phyloP scores from a whole-genome alignment of 1,140 invertebrate species.

The Phthorimaea operculella region DNA sequence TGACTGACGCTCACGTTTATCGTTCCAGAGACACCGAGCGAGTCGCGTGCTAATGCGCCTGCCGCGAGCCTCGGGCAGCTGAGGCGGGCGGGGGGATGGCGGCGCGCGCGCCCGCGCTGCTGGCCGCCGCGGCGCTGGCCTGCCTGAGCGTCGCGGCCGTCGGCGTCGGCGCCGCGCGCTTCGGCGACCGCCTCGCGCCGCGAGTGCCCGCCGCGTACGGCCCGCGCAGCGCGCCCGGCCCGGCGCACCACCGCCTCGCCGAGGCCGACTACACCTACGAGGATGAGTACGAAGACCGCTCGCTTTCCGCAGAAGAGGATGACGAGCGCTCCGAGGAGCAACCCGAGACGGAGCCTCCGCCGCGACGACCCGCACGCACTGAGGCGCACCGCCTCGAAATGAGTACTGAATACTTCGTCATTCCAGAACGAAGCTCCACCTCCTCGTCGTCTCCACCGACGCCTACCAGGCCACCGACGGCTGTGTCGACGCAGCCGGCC shows the following conservation, averaged over 20 bases:
- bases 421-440: slow-evolving; percentile 65
- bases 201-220: slow-evolving; percentile 52
- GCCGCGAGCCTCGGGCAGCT: slow-evolving; percentile 37
- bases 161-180: slow-evolving; percentile 38
- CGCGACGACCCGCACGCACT: slow-evolving; percentile 53
- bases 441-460: slow-evolving; percentile 33
- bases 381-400: slow-evolving; percentile 74
- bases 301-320: slow-evolving; percentile 24
- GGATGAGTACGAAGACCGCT: slow-evolving; percentile 41
- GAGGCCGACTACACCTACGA: slow-evolving; percentile 40
- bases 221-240: slow-evolving; percentile 40
- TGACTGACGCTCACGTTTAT: slow-evolving; percentile 36
- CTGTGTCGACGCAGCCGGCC: slow-evolving; percentile 24
- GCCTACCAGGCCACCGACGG: slow-evolving; percentile 19
- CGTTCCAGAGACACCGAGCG: slow-evolving; percentile 38
- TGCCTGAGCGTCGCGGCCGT: slow-evolving; percentile 10
- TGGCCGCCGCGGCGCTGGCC: slow-evolving; percentile 34
- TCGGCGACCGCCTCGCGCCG: slow-evolving; percentile 62
- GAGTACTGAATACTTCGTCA: slow-evolving; percentile 82
- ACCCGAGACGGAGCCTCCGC: slow-evolving; percentile 37
- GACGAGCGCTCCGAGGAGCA: slow-evolving; percentile 11
- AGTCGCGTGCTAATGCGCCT: slow-evolving; percentile 41
- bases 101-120: slow-evolving; percentile 36
- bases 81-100: slow-evolving; percentile 50
- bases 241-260: slow-evolving; percentile 29